phyloP scores from a whole-genome alignment of 2,113 vertebrate genomes.

The Megalops atlanticus region DNA sequence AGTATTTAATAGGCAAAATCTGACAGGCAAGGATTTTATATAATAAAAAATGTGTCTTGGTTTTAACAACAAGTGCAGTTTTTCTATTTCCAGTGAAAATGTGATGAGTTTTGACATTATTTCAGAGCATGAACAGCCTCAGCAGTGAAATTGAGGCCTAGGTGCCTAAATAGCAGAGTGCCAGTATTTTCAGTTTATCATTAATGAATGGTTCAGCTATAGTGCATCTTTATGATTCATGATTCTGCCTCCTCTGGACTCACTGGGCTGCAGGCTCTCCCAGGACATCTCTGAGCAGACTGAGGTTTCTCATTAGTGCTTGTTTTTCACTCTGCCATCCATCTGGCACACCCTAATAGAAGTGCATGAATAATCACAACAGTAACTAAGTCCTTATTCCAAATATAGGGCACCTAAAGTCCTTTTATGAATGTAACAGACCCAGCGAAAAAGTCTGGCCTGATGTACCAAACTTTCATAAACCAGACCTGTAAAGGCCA shows the following conservation, averaged over 20 bases:
- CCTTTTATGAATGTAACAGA: neutral
- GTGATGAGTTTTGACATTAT: neutral
- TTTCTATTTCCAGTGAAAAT: neutral
- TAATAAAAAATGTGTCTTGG: neutral
- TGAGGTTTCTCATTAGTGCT: slow-evolving; percentile 66
- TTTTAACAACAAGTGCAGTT: neutral
- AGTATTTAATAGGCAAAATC: neutral
- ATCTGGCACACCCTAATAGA: slow-evolving; percentile 66
- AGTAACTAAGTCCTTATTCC: slow-evolving; percentile 29
- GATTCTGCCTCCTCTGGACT: neutral
- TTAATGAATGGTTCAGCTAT: neutral
- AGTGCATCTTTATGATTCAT: slow-evolving; percentile 5
- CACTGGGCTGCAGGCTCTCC: neutral
- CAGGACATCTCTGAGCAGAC: slow-evolving; percentile 47
- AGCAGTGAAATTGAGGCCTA: neutral
- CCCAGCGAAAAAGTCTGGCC: neutral
- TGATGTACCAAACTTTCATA: neutral
- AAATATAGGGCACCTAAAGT: neutral
- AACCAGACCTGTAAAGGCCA: neutral
- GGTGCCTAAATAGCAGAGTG: neutral
- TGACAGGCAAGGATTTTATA: neutral
- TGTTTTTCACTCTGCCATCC: slow-evolving; percentile 65
- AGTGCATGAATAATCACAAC: slow-evolving; percentile 59
- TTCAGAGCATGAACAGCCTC: neutral
- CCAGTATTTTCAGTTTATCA: neutral